Base-by-base conservation (phyloP, 2,797 vertebrate genomes). In the Etheostoma nigrum region DNA sequence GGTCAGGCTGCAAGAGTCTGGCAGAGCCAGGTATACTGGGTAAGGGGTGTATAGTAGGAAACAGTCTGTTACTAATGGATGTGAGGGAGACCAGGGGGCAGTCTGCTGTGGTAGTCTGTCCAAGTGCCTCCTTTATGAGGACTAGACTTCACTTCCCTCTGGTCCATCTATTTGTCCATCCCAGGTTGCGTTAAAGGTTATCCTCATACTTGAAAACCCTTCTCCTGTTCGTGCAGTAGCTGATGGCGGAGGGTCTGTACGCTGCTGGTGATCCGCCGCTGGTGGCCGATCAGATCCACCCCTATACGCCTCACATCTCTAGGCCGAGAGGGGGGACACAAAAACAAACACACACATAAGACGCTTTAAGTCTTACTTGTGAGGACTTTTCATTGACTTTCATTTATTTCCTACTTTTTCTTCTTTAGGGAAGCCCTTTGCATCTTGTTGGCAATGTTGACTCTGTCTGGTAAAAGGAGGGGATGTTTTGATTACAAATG, bases 251-350 rank as follows among this genome's bases (percentile, higher is more conserved):
- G 96, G 90, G 96, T 98, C 95, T 99, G 97, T 95, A 98, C 95
- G 92, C 98, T 99, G 97, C 97, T 99, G 95, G 97, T 95, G 95
- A 99, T 98, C 93, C 98, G 95, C 94, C 98, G 96, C 96, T 99
- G 98, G 92, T 96, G 95, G 75, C 95, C 95, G 76, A 96, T 95
- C 88, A 96, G 88, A 79, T 94, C 94, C 89, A 96, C 94, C 4
- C 95, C 95, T 53, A 94, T 90, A 85, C 92, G 91, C 94, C 95
- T 92, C 88, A 96, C 91, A 83, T 96, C 95, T 91, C 95, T 96
- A 94, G 85, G 87, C 84, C 79, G 54, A 87, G 86, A 84, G 80
- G 58, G 64, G 58, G 82, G 27, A 74, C 62, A 82, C 81, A 89
- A 6, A 77, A 3, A 67, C 42, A 63, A 42, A 67, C 61, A 76